Evolutionary conservation across 2,888 invertebrate species (phyloP), one percentile per base, ranked within the genome.

Genomic region (Lithophane socia): DNA sequence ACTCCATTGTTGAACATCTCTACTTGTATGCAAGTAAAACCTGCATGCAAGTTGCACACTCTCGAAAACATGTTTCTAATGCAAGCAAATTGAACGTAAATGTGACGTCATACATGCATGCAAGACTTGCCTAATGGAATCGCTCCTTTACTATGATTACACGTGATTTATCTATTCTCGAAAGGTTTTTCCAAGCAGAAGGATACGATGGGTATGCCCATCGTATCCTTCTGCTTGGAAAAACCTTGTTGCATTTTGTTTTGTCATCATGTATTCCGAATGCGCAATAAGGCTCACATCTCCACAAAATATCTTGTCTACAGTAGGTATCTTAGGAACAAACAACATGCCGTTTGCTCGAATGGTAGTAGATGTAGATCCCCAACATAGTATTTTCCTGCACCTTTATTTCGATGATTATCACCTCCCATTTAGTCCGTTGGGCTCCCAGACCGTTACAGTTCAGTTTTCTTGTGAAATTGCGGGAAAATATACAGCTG

Each of bases 401-500:
- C 54, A 54, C 52, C 16, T 79, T 74, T 72, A 78, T 84, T 82
- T 63, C 47, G 54, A 84, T 58, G 52, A 73, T 54, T 67, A 73
- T 75, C 73, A 64, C 66, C 60, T 56, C 5, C 56, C 52, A 42
- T 78, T 70, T 69, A 65, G 63, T 64, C 13, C 21, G 37, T 44
- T 52, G 64, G 24, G 65, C 60, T 61, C 21, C 56, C 3, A 64
- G 44, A 67, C 56, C 16, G 2, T 73, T 70, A 64, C 52, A 3
- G 49, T 60, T 9, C n/a, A 71, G 37, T 72, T 73, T 44, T 29
- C 47, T 67, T 13, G 37, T n/a, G 13, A 42, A 84, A 73, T 13
- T 64, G 49, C 37, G 84, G 61, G 81, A 84, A 78, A 75, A 75
- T 84, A 68, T 67, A 64, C 73, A 81, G 73, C 75, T 78, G 78